phyloP scores from a whole-genome alignment of 2,888 invertebrate genomes.

The Pristionchus exspectatus region DNA sequence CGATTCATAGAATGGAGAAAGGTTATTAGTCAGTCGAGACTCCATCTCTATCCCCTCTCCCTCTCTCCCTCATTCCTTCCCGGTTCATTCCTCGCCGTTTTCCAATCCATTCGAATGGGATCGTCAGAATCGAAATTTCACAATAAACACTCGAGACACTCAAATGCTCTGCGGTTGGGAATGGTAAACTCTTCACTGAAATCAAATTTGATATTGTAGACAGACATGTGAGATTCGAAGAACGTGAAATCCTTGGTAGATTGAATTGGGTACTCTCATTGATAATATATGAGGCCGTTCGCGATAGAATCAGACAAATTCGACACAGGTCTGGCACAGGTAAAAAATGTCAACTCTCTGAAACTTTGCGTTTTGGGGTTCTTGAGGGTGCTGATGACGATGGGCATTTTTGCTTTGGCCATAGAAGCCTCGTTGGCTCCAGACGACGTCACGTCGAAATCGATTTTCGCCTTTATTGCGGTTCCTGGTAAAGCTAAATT shows the following conservation, averaged over 20 bases:
- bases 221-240: background rate
- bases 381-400: no score
- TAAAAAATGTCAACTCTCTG: no score
- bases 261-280: background rate
- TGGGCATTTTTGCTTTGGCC: no score
- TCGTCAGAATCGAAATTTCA: background rate
- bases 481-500: no score
- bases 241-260: background rate
- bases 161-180: background rate
- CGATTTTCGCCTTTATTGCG: no score
- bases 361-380: no score
- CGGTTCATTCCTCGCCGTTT: background rate
- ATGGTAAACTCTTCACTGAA: background rate
- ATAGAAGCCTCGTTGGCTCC: no score
- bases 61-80: background rate
- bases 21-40: slow-evolving; percentile 8
- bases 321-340: no score
- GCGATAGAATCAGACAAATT: no score
- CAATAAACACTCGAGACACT: background rate
- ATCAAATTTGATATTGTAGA: background rate
- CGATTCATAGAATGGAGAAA: slow-evolving; percentile 13
- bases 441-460: no score
- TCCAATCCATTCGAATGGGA: background rate
- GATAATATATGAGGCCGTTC: no score
- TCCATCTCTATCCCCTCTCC: background rate